Conservation (phyloP, 2,888 invertebrate genomes). For the Dicycla oo region DNA sequence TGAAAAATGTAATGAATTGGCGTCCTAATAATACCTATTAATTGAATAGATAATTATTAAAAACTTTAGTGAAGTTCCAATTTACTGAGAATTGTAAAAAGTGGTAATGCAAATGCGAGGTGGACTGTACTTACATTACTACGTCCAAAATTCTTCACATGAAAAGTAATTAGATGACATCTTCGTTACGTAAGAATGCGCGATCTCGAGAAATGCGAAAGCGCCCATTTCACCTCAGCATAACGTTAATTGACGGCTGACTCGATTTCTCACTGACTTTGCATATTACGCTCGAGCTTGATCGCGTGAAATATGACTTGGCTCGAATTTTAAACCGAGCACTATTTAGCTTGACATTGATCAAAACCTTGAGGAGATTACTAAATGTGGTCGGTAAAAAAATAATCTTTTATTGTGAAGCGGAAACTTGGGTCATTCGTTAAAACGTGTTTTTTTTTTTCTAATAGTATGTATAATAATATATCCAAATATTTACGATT, state of each 20-base stretch:
- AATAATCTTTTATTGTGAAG: constrained; percentile 17
- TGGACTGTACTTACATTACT: not conserved
- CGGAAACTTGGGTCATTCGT: constrained; percentile 43
- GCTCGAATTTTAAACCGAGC: not conserved
- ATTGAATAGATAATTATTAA: too few relatives aligned
- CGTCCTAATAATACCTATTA: too few relatives aligned
- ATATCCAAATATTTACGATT: constrained; percentile 31
- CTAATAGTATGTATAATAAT: constrained; percentile 7
- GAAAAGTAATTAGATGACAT: constrained; percentile 77
- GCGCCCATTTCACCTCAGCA: constrained; percentile 77
- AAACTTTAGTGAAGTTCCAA: not conserved
- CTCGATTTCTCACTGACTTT: constrained; percentile 80
- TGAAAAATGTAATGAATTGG: too few relatives aligned
- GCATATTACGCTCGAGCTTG: constrained; percentile 65
- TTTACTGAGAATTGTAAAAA: not conserved
- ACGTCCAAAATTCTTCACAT: constrained; percentile 46
- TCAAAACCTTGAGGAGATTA: constrained; percentile 39
- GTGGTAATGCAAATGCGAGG: not conserved
- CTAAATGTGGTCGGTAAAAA: constrained; percentile 5
- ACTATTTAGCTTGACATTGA: constrained; percentile 36
- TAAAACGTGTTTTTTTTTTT: constrained; percentile 29
- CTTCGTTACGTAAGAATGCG: constrained; percentile 67
- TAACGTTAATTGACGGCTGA: constrained; percentile 42
- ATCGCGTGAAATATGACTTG: constrained; percentile 23
- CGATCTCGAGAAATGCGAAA: constrained; percentile 80